Base-by-base conservation (phyloP, 2,888 invertebrate genomes). In the Trissolcus japonicus region DNA sequence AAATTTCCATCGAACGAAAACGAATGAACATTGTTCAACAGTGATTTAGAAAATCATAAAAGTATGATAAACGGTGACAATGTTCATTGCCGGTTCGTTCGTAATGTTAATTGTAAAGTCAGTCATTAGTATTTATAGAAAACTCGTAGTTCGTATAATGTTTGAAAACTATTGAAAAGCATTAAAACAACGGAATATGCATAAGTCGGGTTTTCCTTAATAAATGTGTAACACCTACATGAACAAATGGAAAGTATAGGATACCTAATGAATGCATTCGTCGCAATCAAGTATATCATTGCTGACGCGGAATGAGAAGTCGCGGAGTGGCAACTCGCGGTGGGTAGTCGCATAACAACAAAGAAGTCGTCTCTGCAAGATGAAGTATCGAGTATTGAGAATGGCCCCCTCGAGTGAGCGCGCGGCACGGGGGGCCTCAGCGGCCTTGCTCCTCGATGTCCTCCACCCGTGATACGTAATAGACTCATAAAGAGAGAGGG, bases 391-490 rank as follows among this genome's bases (percentile, higher is more conserved):
- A 63, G 67, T 73, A 75, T 74, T 78, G 78, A 75, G 78, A 75
- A 62, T 75, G 78, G 71, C 71, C 78, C 78, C 72, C 77, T 71
- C 71, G 74, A 60, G 78, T 61, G 73, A 35, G 71, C 60, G 55
- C 74, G 74, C 73, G 68, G 65, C 40, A 54, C 65, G 66, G 71
- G 78, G 71, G 65, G 68, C 78, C 71, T 62, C 75, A 75, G 62
- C 78, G 78, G 78, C 78, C 78, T 78, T 78, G 78, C 74, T 74
- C 75, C 75, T 75, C 72, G 71, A 40, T 74, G 78, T 78, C 78
- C 78, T 78, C 78, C 74, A 78, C 78, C 75, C 75, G 71, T 72
- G 67, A 75, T 75, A 75, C 78, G 78, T 75, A 74, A 78, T 75
- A 78, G 67, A 78, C 78, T 72, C 72, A 67, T 68, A 75, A 75